Conservation (phyloP, 2,888 invertebrate genomes). For the Apodemia mormo region DNA sequence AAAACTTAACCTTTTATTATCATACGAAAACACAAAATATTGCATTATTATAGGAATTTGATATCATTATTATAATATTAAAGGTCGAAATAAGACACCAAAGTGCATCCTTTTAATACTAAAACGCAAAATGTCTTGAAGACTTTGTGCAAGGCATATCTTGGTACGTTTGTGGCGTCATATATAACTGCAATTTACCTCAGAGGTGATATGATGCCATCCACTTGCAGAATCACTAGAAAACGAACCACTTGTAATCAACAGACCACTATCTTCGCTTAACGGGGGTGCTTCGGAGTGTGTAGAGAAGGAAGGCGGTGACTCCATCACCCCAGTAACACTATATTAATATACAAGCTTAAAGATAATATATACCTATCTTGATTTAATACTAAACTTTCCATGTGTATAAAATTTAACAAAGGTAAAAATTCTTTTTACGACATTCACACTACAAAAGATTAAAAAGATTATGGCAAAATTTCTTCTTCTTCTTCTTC, state of each 20-base stretch:
- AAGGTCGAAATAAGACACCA: not conserved
- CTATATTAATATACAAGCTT: conserved; percentile 43
- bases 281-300: conserved; percentile 88
- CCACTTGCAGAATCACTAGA: conserved; percentile 87
- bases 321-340: conserved; percentile 84
- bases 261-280: conserved; percentile 89
- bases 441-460: conserved; percentile 39
- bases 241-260: conserved; percentile 87
- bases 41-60: too few species aligned
- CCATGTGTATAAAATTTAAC: conserved; percentile 46
- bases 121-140: conserved; percentile 24
- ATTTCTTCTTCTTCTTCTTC: conserved; percentile 10
- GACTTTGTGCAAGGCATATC: conserved; percentile 21
- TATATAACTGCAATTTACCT: conserved; percentile 69
- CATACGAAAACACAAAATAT: too few species aligned
- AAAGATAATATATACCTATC: conserved; percentile 51
- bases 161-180: conserved; percentile 26
- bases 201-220: conserved; percentile 85
- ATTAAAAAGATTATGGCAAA: conserved; percentile 16
- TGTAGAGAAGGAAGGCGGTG: conserved; percentile 88
- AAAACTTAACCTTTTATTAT: too few species aligned
- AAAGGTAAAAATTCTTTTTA: conserved; percentile 43
- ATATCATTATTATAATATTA: too few species aligned
- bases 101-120: not conserved
- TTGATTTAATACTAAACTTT: conserved; percentile 41